phyloP scores from a whole-genome alignment of 2,113 vertebrate genomes.

The Rynchops niger region DNA sequence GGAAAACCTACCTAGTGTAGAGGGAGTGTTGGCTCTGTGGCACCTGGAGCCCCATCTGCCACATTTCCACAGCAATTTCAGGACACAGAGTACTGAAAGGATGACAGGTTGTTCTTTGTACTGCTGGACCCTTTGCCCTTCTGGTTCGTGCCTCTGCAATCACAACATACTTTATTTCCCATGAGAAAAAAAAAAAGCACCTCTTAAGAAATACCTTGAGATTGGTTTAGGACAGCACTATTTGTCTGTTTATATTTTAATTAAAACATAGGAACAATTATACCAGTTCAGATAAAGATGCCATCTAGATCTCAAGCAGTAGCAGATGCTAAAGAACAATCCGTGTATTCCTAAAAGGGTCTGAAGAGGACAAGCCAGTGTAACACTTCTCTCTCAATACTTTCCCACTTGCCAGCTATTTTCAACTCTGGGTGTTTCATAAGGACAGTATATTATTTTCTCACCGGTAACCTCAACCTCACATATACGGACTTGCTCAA shows the following conservation, averaged over 20 bases:
- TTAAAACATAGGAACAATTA: background rate
- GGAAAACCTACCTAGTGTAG: background rate
- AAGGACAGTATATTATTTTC: background rate
- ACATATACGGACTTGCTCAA: background rate
- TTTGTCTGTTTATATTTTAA: background rate
- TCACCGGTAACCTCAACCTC: background rate
- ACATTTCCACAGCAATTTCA: background rate
- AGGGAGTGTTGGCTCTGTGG: background rate
- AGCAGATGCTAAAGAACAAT: background rate
- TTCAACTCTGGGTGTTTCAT: background rate
- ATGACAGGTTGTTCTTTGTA: background rate
- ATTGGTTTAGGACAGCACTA: background rate
- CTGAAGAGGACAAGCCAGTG: background rate
- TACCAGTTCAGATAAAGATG: background rate
- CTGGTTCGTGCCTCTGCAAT: background rate
- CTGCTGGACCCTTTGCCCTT: background rate
- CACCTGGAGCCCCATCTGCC: background rate
- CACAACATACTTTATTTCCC: background rate
- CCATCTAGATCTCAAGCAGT: background rate
- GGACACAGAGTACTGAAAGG: background rate
- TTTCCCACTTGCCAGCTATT: background rate
- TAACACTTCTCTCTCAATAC: background rate
- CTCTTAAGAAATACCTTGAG: background rate
- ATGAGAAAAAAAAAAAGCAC: accelerated
- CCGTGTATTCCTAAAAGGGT: background rate